Evolutionary conservation across 1,140 invertebrate genomes (phyloP).

Genomic region (Euborellia annulipes): DNA sequence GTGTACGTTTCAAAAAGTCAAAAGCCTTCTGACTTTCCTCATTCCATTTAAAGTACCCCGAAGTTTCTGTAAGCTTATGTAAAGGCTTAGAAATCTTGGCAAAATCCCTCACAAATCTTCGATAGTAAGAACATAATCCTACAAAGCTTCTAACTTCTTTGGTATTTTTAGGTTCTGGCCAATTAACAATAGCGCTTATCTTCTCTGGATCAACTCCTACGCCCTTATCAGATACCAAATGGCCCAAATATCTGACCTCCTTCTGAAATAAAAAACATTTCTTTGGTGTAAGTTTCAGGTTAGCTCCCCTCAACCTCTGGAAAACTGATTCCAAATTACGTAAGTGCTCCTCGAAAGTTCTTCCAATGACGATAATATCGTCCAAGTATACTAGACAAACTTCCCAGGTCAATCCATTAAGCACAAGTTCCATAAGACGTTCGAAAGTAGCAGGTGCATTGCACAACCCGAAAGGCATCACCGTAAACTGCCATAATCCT

Average conservation of each 20-base stretch:
- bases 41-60: constrained; percentile 19
- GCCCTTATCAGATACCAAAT: constrained; percentile 13
- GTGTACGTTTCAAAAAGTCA: constrained; percentile 9
- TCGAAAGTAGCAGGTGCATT: constrained; percentile 18
- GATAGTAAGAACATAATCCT: constrained; percentile 21
- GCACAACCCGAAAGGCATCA: constrained; percentile 21
- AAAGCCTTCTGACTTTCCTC: constrained; percentile 20
- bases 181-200: constrained; percentile 11
- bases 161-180: constrained; percentile 11
- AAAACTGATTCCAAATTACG: too few relatives aligned
- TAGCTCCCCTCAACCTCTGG: too few relatives aligned
- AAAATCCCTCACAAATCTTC: constrained; percentile 23
- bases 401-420: constrained; percentile 14
- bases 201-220: constrained; percentile 14
- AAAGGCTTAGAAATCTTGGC: constrained; percentile 16
- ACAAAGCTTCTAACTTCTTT: constrained; percentile 16
- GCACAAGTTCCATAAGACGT: constrained; percentile 14
- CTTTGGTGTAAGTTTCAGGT: too few relatives aligned
- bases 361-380: constrained; percentile 14
- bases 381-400: constrained; percentile 19
- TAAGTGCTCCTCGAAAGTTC: constrained; percentile 11
- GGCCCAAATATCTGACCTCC: constrained; percentile 16
- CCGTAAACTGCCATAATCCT: constrained; percentile 18
- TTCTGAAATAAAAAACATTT: too few relatives aligned
- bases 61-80: constrained; percentile 14